Evolutionary conservation across 2,113 vertebrate species (phyloP).

Genomic region (Phrynosoma blainvillii): DNA sequence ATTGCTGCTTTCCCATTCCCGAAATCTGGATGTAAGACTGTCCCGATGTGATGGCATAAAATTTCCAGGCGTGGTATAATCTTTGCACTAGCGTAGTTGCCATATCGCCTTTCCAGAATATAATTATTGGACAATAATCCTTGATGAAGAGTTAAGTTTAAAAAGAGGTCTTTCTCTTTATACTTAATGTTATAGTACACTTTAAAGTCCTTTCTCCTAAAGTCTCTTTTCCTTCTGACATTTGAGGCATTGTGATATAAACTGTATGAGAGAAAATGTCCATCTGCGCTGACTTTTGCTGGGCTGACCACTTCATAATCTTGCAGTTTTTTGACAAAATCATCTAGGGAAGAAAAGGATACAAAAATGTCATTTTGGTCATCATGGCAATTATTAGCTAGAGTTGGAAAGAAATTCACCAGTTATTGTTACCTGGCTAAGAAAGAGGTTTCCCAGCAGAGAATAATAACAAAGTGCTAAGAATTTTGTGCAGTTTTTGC

Average conservation of each 20-base stretch:
- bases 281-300: slow-evolving; percentile 78
- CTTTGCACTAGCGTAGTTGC: slow-evolving; percentile 75
- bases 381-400: too few species aligned
- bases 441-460: too few species aligned
- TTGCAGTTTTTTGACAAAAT: slow-evolving; percentile 74
- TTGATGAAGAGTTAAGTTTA: slow-evolving; percentile 85
- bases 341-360: slow-evolving; percentile 65
- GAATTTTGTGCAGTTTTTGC: too few species aligned
- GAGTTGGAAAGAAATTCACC: too few species aligned
- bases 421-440: too few species aligned
- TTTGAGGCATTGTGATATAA: slow-evolving; percentile 74
- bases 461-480: too few species aligned
- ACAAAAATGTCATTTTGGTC: background rate
- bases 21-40: slow-evolving; percentile 62
- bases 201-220: slow-evolving; percentile 52
- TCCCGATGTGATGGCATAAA: slow-evolving; percentile 87
- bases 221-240: slow-evolving; percentile 78
- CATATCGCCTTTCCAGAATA: slow-evolving; percentile 83
- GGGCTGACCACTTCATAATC: slow-evolving; percentile 85
- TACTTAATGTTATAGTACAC: slow-evolving; percentile 87
- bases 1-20: slow-evolving; percentile 81
- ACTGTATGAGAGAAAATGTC: slow-evolving; percentile 85
- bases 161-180: slow-evolving; percentile 78
- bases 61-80: slow-evolving; percentile 50
- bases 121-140: slow-evolving; percentile 85